A percentile compares a stretch with the other conserved stretches of the same genome.
These are phyloP conservation scores for Neotoma lepida DNA, from an alignment of 2,113 vertebrate species.

Conservation along the genomic window DNA sequence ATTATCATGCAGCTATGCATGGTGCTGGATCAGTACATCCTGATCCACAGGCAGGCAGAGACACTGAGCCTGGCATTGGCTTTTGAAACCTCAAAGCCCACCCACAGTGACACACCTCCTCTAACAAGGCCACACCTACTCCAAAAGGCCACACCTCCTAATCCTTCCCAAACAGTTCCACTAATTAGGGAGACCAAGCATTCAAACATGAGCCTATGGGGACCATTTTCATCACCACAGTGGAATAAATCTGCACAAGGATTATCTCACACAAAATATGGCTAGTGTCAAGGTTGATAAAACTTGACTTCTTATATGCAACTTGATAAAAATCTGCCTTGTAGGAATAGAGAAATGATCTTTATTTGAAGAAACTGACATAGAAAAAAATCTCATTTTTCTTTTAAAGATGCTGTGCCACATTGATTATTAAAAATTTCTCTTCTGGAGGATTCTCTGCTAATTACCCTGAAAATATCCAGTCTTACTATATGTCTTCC, in stretches of 20 bases:
- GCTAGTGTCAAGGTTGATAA: background rate
- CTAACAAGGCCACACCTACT: background rate
- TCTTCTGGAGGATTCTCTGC: background rate
- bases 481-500: background rate
- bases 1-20: background rate
- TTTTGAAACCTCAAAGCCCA: background rate
- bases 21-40: background rate
- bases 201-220: background rate
- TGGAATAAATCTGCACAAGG: background rate
- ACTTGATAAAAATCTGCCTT: background rate
- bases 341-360: background rate
- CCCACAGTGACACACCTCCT: background rate
- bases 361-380: slow-evolving; percentile 24
- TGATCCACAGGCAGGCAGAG: background rate
- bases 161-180: background rate
- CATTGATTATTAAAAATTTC: background rate
- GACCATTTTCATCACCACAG: background rate
- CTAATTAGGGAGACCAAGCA: background rate
- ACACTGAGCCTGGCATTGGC: background rate
- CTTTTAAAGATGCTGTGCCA: background rate
- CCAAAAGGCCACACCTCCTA: background rate
- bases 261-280: background rate
- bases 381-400: background rate
- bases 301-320: background rate
- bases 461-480: background rate